A percentile compares a stretch with the other conserved stretches of the same genome.
Evolutionary conservation across 2,113 vertebrate species (phyloP).

Genomic region (Elgaria multicarinata): DNA sequence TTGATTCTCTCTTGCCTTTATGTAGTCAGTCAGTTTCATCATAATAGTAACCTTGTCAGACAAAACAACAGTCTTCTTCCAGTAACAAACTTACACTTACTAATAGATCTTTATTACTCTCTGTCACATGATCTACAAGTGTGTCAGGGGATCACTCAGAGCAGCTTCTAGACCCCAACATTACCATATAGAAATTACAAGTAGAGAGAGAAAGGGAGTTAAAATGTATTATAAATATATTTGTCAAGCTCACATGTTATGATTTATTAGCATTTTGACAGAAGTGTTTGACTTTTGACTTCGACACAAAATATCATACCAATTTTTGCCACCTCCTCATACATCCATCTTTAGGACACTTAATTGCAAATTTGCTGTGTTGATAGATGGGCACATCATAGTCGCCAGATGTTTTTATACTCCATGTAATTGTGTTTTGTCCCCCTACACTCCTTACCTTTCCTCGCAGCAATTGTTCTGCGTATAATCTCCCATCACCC

Average conservation of each 20-base stretch:
- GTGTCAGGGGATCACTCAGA: too few species aligned
- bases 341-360: constrained; percentile 36
- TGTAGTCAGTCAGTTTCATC: too few species aligned
- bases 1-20: too few species aligned
- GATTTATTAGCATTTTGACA: constrained; percentile 25
- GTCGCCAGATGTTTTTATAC: constrained; percentile 27
- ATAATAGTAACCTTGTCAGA: too few species aligned
- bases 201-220: background rate
- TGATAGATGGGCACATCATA: constrained; percentile 18
- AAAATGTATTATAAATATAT: background rate
- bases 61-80: too few species aligned
- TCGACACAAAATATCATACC: constrained; percentile 9
- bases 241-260: background rate
- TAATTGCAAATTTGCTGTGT: constrained; percentile 32
- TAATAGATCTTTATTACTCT: background rate
- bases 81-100: background rate
- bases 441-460: background rate
- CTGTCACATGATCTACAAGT: background rate
- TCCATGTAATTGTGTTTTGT: constrained; percentile 13
- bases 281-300: constrained; percentile 10
- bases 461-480: background rate
- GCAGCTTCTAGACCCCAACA: background rate
- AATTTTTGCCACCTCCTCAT: background rate
- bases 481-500: background rate
- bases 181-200: constrained; percentile 7